These are phyloP conservation scores for Brachyhypopomus occidentalis DNA, from an alignment of 2,113 vertebrate species.

Conservation along the genomic window DNA sequence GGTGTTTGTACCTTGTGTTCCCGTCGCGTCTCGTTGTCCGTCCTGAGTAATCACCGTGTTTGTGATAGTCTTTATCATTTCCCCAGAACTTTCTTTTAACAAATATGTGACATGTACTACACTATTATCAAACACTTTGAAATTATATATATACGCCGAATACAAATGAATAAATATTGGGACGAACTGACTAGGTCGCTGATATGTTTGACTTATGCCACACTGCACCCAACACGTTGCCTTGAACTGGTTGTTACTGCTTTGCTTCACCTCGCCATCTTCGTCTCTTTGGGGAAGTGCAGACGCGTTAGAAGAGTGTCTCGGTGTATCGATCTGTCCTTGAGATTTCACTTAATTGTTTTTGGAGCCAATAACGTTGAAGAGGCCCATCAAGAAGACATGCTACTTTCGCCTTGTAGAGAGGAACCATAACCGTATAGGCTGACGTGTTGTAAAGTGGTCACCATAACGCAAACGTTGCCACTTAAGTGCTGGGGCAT, in stretches of 20 bases:
- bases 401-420: not conserved
- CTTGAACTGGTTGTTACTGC: not conserved
- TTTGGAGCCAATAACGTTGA: conserved; percentile 32
- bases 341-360: conserved; percentile 26
- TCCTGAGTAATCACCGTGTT: conserved; percentile 46
- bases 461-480: not conserved
- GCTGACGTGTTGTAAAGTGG: not conserved
- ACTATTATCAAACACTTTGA: conserved; percentile 40
- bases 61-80: conserved; percentile 35
- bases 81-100: conserved; percentile 3
- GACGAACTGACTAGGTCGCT: conserved; percentile 32
- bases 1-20: not conserved
- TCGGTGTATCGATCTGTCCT: conserved; percentile 16
- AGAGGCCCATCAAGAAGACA: not conserved
- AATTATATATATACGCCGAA: conserved; percentile 29
- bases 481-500: no score
- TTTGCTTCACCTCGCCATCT: not conserved
- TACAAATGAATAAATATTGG: conserved; percentile 59
- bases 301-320: not conserved
- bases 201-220: not conserved
- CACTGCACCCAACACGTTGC: not conserved
- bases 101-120: conserved; percentile 22
- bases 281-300: not conserved
- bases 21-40: not conserved
- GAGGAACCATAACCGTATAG: not conserved